Evolutionary conservation across 2,888 invertebrate genomes (phyloP), one percentile per base, ranked within the genome.

Genomic region (Perizoma flavofasciatum): DNA sequence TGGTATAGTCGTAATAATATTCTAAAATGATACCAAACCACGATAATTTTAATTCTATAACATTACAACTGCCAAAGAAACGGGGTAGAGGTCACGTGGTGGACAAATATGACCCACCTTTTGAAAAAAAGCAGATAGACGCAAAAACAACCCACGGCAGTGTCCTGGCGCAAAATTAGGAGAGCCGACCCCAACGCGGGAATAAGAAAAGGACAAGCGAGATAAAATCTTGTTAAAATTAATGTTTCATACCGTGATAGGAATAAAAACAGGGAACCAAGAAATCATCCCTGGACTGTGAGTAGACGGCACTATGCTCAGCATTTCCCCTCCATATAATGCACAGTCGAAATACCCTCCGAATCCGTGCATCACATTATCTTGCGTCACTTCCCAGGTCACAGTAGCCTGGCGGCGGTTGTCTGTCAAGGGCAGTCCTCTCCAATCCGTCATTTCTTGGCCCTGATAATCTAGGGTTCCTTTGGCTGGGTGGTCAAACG

Each of bases 221-320:
- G 22, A 22, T 22, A 22, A 22, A 22, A 22, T 22, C 22, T 22
- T 22, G 22, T 22, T 6, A 22, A 11, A 41, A 48, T 22, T 22
- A 58, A 46, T 55, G 33, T 69, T 47, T 52, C 47, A 49, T 89
- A 96, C 97, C 88, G 94, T 93, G 48, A 98, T 94, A 6, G 99
- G 99, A 80, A 99, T 98, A 74, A 96, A 96, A 67, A 98, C 97
- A 5, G 99, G 98, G 84, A 99, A 99, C 99, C 99, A 99, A 65
- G 98, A 98, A 77, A 98, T 96, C 98, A 99, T 98, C 71, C 97
- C 97, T 0, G 94, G 93, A 22, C 98, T 97, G 82, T 98, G 97
- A 0, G 97, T 97, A 48, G 94, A 93, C 0, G 99, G 99, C 73
- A 96, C 95, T 75, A 98, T 99, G 83, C 99, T 99, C 49, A 99